Conservation (phyloP, 2,113 vertebrate species). For the Indri indri region DNA sequence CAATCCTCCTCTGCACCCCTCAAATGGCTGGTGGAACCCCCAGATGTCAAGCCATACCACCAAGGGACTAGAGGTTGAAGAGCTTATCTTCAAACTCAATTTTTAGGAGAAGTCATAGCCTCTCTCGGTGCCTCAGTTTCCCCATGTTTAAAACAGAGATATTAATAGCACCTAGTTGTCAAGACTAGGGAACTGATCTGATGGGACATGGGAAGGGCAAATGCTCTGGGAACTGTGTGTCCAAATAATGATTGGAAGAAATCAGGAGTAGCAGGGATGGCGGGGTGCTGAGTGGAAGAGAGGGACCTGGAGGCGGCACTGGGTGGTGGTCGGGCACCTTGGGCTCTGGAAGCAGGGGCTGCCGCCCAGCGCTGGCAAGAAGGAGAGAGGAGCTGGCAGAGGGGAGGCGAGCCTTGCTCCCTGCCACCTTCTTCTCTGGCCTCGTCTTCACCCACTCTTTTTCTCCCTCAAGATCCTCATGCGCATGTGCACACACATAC, state of each 20-base stretch:
- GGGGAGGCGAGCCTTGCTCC: not conserved
- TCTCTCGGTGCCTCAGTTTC: not conserved
- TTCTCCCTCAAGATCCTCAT: not conserved
- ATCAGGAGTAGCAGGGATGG: not conserved
- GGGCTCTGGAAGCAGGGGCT: not conserved
- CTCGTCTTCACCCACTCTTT: not conserved
- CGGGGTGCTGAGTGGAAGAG: not conserved
- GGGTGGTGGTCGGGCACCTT: not conserved
- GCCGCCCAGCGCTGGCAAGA: not conserved
- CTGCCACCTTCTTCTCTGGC: not conserved
- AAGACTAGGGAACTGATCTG: not conserved
- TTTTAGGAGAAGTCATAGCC: not conserved
- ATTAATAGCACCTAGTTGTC: not conserved
- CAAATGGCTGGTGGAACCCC: not conserved
- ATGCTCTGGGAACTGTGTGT: not conserved
- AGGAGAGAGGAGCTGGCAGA: not conserved
- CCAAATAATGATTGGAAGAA: not conserved
- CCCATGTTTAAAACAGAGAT: constrained; percentile 5
- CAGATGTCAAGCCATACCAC: not conserved
- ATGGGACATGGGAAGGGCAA: not conserved
- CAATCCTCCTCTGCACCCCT: not conserved
- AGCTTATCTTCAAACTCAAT: constrained; percentile 17
- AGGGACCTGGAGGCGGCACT: not conserved
- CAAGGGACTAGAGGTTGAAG: not conserved
- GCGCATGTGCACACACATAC: not conserved